phyloP scores from a whole-genome alignment of 2,113 vertebrate genomes.

The Siniperca chuatsi region DNA sequence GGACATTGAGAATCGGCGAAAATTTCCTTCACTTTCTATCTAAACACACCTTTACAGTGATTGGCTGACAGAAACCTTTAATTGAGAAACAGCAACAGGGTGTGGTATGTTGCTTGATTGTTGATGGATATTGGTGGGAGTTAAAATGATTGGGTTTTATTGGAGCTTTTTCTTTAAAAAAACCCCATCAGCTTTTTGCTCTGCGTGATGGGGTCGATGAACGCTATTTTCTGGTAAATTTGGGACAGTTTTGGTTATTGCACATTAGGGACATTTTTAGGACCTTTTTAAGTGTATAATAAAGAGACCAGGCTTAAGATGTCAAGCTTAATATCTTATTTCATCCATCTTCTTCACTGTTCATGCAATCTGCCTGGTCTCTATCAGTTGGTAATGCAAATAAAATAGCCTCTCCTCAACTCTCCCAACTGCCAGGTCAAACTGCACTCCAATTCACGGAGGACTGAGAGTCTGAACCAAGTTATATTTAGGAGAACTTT shows the following conservation, averaged over 20 bases:
- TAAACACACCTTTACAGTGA: too few relatives aligned
- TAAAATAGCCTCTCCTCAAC: conserved; percentile 11
- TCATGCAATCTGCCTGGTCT: neutral
- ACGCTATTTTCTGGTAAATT: too few relatives aligned
- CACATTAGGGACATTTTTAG: neutral
- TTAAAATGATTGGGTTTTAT: too few relatives aligned
- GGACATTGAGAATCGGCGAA: too few relatives aligned
- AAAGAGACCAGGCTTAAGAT: neutral
- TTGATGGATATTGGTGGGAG: too few relatives aligned
- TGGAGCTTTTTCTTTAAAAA: too few relatives aligned
- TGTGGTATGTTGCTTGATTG: too few relatives aligned
- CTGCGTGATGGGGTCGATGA: neutral
- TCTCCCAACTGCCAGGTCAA: conserved; percentile 37
- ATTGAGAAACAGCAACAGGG: too few relatives aligned
- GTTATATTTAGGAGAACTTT: neutral
- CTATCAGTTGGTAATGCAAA: neutral
- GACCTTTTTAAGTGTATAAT: neutral
- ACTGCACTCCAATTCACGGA: conserved; percentile 31
- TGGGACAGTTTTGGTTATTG: too few relatives aligned
- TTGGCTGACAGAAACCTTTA: too few relatives aligned
- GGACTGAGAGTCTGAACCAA: conserved; percentile 1
- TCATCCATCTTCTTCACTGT: neutral
- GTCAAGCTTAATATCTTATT: neutral
- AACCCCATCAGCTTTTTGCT: too few relatives aligned
- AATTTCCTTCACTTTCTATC: too few relatives aligned